phyloP scores from a whole-genome alignment of 2,113 vertebrate species.

The Myanophis thanlyinensis region DNA sequence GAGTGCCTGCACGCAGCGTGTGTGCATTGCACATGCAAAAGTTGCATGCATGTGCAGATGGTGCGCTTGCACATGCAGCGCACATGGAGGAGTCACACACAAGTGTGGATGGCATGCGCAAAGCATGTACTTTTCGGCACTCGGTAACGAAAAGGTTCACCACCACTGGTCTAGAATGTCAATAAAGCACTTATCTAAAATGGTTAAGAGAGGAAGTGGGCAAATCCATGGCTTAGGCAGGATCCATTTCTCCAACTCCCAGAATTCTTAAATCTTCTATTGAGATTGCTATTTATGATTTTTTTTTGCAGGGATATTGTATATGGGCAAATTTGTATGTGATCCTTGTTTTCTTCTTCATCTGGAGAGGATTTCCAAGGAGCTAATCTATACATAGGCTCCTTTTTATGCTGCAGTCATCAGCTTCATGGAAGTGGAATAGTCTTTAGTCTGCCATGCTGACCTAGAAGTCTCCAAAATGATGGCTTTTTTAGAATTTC shows the following conservation, averaged over 20 bases:
- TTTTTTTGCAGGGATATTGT: background rate
- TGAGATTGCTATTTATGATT: background rate
- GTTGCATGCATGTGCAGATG: no score
- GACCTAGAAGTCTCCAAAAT: background rate
- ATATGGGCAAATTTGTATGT: background rate
- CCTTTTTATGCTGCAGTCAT: background rate
- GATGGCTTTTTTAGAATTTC: background rate
- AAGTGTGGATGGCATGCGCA: no score
- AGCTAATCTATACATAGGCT: background rate
- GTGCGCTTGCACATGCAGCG: no score
- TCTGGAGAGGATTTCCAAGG: background rate
- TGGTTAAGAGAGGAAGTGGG: background rate
- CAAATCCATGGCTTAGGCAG: background rate
- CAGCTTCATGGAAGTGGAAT: background rate
- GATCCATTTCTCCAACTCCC: background rate
- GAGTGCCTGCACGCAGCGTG: no score
- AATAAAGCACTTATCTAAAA: background rate
- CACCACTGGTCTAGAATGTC: no score
- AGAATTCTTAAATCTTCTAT: background rate
- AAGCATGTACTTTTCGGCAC: no score
- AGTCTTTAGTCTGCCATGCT: background rate
- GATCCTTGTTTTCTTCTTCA: background rate
- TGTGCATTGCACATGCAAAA: no score
- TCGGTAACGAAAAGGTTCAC: no score
- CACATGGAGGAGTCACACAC: no score